Conservation (phyloP, 2,888 invertebrate species). For the Aplocera efformata region DNA sequence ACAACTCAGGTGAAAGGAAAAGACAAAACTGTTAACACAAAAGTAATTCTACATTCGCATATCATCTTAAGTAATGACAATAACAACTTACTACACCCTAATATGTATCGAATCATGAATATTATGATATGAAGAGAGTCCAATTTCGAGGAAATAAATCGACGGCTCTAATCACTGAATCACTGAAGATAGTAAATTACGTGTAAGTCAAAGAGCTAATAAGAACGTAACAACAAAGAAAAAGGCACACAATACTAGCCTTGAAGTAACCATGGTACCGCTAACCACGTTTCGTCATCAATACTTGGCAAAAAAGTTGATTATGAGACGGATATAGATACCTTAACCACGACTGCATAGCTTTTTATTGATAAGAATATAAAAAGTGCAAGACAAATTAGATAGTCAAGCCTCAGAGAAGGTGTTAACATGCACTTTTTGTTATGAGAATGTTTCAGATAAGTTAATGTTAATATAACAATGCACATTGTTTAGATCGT, state of each 20-base stretch:
- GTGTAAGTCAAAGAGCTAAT: conserved; percentile 3
- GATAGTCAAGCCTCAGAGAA: conserved; percentile 12
- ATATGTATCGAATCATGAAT: too few relatives aligned
- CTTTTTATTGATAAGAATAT: too few relatives aligned
- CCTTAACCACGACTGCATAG: too few relatives aligned
- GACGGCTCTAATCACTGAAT: conserved; percentile 1
- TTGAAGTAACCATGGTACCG: conserved; percentile 7
- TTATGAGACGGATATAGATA: conserved; percentile 1
- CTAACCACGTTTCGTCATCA: conserved; percentile 10
- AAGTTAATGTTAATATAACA: conserved; percentile 51
- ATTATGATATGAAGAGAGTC: too few relatives aligned
- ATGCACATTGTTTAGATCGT: conserved; percentile 63
- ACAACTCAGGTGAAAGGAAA: too few relatives aligned
- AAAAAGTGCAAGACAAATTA: conserved; percentile 13
- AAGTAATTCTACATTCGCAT: conserved; percentile 38
- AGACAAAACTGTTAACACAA: conserved; percentile 13
- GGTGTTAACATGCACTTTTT: conserved; percentile 38
- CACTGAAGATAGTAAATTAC: conserved; percentile 1
- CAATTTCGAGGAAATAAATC: not conserved
- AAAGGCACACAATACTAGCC: conserved; percentile 2
- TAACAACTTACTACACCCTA: too few relatives aligned
- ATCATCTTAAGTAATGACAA: too few relatives aligned
- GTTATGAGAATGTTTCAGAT: conserved; percentile 33
- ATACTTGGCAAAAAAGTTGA: conserved; percentile 10
- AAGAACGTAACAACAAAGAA: conserved; percentile 7